Conservation (phyloP, 2,797 vertebrate genomes). For the Lutjanus argentimaculatus region DNA sequence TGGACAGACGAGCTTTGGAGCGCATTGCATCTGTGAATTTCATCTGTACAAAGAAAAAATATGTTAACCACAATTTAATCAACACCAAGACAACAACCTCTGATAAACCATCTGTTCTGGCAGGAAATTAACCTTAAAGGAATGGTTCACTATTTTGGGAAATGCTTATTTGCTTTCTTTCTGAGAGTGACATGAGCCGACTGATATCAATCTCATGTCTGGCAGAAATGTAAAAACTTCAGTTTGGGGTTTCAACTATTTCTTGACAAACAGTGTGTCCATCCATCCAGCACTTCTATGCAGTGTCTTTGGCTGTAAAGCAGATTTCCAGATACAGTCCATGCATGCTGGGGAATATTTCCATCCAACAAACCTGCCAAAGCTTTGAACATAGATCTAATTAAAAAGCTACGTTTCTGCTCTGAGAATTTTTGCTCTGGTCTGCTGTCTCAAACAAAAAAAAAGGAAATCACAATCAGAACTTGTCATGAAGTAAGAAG, state of each 20-base stretch:
- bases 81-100: background rate
- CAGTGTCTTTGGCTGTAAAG: too few species aligned
- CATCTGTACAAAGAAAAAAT: constrained; percentile 88
- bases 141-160: constrained; percentile 1
- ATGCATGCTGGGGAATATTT: too few species aligned
- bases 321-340: too few species aligned
- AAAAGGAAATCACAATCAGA: background rate
- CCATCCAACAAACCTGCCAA: too few species aligned
- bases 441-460: background rate
- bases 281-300: too few species aligned
- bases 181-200: background rate
- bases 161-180: constrained; percentile 8
- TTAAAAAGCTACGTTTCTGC: too few species aligned
- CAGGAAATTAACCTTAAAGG: background rate
- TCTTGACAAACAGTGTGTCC: too few species aligned
- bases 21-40: constrained; percentile 96
- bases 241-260: background rate
- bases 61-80: constrained; percentile 9
- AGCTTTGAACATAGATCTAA: too few species aligned
- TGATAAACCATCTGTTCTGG: background rate
- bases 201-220: background rate
- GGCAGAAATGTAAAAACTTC: background rate
- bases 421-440: background rate
- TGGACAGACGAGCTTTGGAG: constrained; percentile 98
- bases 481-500: background rate